Percentiles rank a stretch among this genome's conserved stretches.
Conservation (phyloP, 1,140 invertebrate species). For the Anadara kagoshimensis region DNA sequence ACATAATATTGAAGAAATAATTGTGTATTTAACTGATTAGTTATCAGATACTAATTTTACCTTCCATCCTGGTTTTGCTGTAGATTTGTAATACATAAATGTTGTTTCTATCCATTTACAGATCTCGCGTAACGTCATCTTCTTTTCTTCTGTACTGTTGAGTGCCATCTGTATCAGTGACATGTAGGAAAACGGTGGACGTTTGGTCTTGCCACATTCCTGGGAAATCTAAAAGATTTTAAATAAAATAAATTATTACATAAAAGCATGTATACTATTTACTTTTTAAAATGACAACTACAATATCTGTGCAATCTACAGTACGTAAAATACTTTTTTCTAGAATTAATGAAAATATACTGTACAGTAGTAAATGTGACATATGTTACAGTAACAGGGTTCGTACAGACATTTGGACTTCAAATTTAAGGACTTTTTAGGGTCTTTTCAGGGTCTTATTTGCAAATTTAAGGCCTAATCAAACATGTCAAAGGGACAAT, state of each 20-base stretch:
- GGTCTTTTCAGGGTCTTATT: too few relatives aligned
- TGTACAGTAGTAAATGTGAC: too few relatives aligned
- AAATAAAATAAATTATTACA: background rate
- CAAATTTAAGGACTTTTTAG: too few relatives aligned
- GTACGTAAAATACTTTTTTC: too few relatives aligned
- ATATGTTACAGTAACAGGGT: too few relatives aligned
- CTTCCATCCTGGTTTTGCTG: constrained; percentile 82
- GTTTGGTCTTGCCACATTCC: constrained; percentile 65
- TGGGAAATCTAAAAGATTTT: constrained; percentile 45
- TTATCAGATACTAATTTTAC: constrained; percentile 69
- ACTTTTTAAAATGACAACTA: background rate
- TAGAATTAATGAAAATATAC: too few relatives aligned
- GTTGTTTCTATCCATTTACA: constrained; percentile 74
- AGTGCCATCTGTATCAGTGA: constrained; percentile 82
- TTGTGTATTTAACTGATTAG: too few relatives aligned
- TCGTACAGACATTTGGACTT: too few relatives aligned
- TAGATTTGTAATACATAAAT: constrained; percentile 78
- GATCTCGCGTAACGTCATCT: constrained; percentile 75
- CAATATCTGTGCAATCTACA: too few relatives aligned
- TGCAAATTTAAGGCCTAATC: too few relatives aligned
- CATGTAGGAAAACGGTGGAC: constrained; percentile 80
- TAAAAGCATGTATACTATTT: background rate
- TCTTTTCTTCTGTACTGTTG: constrained; percentile 77
- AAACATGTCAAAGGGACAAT: too few relatives aligned
- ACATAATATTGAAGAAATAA: too few relatives aligned